Percentiles rank a stretch among this genome's conserved stretches.
These are phyloP conservation scores for Hypocryptadius cinnamomeus DNA, from an alignment of 2,113 vertebrate species.

Conservation along the genomic window DNA sequence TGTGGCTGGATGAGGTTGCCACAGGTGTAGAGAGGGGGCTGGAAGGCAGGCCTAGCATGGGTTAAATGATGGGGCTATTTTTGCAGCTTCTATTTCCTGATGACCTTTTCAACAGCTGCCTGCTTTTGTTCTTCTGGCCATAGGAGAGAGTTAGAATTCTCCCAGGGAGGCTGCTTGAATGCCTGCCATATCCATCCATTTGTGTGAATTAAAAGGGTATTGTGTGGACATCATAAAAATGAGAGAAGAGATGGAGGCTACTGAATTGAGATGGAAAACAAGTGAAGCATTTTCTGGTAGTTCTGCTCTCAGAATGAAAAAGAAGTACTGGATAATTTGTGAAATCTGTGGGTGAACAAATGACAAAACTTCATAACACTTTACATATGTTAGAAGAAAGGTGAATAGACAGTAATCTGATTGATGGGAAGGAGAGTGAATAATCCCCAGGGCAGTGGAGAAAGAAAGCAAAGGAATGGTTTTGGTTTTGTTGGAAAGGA, in stretches of 20 bases:
- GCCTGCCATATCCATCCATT: constrained; percentile 43
- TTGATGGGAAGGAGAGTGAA: not conserved
- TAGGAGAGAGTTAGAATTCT: constrained; percentile 32
- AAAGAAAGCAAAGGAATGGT: not conserved
- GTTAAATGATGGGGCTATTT: constrained; percentile 19
- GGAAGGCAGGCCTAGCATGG: not conserved
- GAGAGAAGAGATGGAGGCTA: not conserved
- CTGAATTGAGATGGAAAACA: constrained; percentile 4
- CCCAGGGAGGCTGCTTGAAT: constrained; percentile 37
- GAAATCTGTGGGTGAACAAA: not conserved
- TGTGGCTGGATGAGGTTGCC: not conserved
- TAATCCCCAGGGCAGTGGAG: not conserved
- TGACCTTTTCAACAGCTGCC: constrained; percentile 60
- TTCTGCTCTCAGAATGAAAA: not conserved
- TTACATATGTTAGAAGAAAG: not conserved
- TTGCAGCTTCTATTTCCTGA: constrained; percentile 18
- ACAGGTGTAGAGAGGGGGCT: not conserved
- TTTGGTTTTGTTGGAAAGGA: not conserved
- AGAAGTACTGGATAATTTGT: not conserved
- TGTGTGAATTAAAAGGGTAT: constrained; percentile 44
- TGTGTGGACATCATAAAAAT: constrained; percentile 40
- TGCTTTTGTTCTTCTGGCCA: constrained; percentile 43
- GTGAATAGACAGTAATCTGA: not conserved
- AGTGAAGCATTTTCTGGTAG: not conserved
- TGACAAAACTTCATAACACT: not conserved